Percentiles rank a stretch among this genome's conserved stretches.
Conservation (phyloP, 2,797 vertebrate species). For the Myripristis murdjan region DNA sequence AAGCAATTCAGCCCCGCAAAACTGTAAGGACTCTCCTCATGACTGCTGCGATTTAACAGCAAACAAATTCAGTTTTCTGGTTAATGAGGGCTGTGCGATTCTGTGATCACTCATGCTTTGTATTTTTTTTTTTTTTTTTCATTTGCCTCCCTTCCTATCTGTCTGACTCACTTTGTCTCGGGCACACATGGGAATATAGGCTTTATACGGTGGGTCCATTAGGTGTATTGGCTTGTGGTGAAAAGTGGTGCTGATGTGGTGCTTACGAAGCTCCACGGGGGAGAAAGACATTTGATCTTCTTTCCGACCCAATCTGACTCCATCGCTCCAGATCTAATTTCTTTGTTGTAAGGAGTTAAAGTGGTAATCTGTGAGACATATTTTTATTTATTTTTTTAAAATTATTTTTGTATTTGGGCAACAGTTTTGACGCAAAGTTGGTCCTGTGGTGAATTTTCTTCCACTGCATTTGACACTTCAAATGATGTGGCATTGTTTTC, state of each 20-base stretch:
- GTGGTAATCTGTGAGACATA: conserved; percentile 19
- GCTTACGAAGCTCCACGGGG: conserved; percentile 81
- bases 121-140: conserved; percentile 50
- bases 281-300: conserved; percentile 83
- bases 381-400: conserved; percentile 31
- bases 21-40: background rate
- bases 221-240: conserved; percentile 82
- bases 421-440: conserved; percentile 40
- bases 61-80: conserved; percentile 15
- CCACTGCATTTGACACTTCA: background rate
- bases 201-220: conserved; percentile 78
- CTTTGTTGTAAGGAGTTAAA: conserved; percentile 61
- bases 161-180: conserved; percentile 46
- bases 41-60: background rate
- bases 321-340: conserved; percentile 75
- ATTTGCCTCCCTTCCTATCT: conserved; percentile 27
- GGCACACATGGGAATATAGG: conserved; percentile 62
- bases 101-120: conserved; percentile 31
- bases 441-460: conserved; percentile 17
- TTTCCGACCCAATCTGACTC: conserved; percentile 78
- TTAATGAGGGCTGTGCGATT: background rate
- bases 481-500: no score
- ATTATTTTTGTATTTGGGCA: conserved; percentile 30
- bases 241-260: conserved; percentile 83
- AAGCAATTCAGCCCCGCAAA: background rate